Conservation (phyloP, 2,113 vertebrate species). For the Mellivora capensis region DNA sequence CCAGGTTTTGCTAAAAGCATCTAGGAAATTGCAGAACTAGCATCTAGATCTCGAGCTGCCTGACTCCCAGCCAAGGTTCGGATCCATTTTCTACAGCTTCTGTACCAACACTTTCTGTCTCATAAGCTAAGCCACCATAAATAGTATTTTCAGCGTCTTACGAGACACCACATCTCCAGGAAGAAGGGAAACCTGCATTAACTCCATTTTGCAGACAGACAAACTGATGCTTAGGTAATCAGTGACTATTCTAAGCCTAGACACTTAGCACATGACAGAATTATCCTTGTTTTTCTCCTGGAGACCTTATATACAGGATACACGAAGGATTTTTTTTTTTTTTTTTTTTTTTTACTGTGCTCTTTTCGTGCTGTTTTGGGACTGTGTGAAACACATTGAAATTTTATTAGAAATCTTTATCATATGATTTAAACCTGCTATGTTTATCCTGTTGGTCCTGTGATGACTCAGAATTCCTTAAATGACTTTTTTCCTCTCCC, state of each 20-base stretch:
- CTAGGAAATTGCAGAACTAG: not conserved
- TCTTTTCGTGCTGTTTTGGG: not conserved
- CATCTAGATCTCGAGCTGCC: not conserved
- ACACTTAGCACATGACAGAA: not conserved
- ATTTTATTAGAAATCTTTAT: slow-evolving; percentile 17
- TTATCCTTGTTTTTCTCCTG: not conserved
- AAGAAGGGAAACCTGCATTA: not conserved
- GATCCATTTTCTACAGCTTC: not conserved
- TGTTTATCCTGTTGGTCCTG: not conserved
- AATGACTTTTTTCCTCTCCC: slow-evolving; percentile 4
- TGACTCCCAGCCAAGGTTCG: not conserved
- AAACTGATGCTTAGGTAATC: not conserved
- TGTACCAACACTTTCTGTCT: fast-evolving
- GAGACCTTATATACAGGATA: not conserved
- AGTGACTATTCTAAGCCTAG: not conserved
- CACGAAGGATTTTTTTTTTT: not conserved
- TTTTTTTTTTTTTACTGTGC: not conserved
- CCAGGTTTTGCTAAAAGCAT: not conserved
- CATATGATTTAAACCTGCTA: not conserved
- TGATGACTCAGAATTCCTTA: slow-evolving; percentile 13
- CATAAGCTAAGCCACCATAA: not conserved
- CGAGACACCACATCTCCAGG: fast-evolving
- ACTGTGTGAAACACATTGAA: not conserved
- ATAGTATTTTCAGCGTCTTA: no score
- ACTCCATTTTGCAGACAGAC: not conserved